Percentiles rank a stretch among this genome's conserved stretches.
Conservation (phyloP, 30 jellyfish, hydroid and myxozoan genomes). For the Mastigias papua region DNA sequence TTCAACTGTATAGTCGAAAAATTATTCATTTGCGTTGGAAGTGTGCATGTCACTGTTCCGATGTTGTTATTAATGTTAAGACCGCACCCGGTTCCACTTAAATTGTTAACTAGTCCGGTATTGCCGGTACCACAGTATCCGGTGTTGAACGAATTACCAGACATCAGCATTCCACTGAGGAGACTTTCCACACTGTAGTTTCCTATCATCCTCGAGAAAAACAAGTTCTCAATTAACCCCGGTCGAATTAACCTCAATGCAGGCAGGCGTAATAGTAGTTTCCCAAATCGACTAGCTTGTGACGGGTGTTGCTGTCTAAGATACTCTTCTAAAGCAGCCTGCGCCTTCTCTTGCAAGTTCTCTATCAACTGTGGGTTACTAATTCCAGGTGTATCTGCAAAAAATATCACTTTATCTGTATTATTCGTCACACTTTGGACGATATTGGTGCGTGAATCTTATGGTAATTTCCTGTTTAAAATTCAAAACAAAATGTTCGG, state of each 20-base stretch:
- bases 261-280: conserved; percentile 91
- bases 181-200: conserved; percentile 88
- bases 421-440: neutral
- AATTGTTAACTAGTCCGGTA: conserved; percentile 57
- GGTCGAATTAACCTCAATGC: conserved; percentile 93
- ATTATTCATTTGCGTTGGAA: conserved; percentile 71
- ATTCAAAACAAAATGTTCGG: too few species aligned
- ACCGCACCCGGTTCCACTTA: conserved; percentile 63
- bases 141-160: conserved; percentile 74
- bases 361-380: conserved; percentile 94
- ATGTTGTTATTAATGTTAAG: conserved; percentile 54
- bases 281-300: conserved; percentile 88
- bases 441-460: neutral
- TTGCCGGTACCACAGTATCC: conserved; percentile 66
- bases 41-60: conserved; percentile 58
- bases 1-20: conserved; percentile 69
- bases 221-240: conserved; percentile 81
- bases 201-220: conserved; percentile 94
- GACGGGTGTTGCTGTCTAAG: conserved; percentile 93
- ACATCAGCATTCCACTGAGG: conserved; percentile 87
- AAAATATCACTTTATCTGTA: neutral
- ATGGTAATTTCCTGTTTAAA: neutral
- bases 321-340: conserved; percentile 94
- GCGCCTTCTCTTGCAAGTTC: conserved; percentile 97
- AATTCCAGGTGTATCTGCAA: conserved; percentile 94